Evolutionary conservation across 37 sponge, comb jelly and placozoan species (phyloP), one percentile per base, ranked within the genome.

Genomic region (Diacarnus erythraeanus): DNA sequence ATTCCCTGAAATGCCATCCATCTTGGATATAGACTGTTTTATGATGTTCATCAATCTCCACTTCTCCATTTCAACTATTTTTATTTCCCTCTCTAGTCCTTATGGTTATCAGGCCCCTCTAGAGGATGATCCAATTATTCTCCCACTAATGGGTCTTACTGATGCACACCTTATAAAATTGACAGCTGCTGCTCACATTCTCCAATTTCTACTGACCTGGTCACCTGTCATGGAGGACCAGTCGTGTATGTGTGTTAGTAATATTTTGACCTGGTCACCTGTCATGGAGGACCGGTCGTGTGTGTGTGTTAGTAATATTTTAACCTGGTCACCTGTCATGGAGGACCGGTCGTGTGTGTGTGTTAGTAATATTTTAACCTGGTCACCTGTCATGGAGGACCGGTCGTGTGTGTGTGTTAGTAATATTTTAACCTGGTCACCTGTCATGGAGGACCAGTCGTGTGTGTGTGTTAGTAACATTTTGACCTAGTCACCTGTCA

Each of bases 11-110:
- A 33, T 75, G 23, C 91, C 91, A 1, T 78, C 40, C 37, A 67
- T 91, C 39, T 67, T 86, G 27, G 86, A 81, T 21, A 27, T 91
- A 42, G 87, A 91, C 42, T 26, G 78, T 29, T 91, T 91, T 72
- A 29, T 43, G 10, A 57, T 86, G 59, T 41, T 91, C 57, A 83
- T 86, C 34, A 79, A 83, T 60, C 84, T 87, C 38, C 88, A 86
- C 56, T 87, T 80, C 59, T 36, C 77, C 4, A 51, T 84, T 23
- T 21, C 43, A 15, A 31, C 85, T 8, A 51, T 87, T 6, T 71
- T 72, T 63, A 26, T 72, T 17, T 27, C 43, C n/a, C 42, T 78
- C 36, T 67, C 60, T 36, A 26, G 44, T 47, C 59, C 68, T 1
- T 39, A 63, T 0, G 34, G 69, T 23, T 31, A 15, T 20, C 10